phyloP scores from a whole-genome alignment of 1,140 invertebrate species.

The Drosophila bocki region DNA sequence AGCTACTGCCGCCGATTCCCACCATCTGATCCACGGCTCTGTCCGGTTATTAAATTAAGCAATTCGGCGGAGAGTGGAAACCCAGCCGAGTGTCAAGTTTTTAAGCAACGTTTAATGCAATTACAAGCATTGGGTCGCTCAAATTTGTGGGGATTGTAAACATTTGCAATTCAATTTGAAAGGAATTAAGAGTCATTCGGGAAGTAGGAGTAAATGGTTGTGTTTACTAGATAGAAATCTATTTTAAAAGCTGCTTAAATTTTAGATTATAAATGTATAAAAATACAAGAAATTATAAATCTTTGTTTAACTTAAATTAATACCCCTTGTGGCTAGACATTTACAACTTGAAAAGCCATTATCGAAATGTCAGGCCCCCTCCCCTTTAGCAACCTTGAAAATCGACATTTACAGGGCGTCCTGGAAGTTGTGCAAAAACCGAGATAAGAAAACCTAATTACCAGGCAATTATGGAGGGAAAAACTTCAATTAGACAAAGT shows the following conservation, averaged over 20 bases:
- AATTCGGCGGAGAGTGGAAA: conserved; percentile 29
- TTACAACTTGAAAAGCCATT: conserved; percentile 1
- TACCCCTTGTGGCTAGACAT: background rate
- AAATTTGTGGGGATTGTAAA: conserved; percentile 35
- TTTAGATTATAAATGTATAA: background rate
- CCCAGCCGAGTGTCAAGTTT: conserved; percentile 55
- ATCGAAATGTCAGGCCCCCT: background rate
- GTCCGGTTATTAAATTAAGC: conserved; percentile 63
- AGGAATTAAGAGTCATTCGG: conserved; percentile 23
- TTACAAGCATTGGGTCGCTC: conserved; percentile 36
- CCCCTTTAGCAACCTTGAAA: conserved; percentile 29
- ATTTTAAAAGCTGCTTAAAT: background rate
- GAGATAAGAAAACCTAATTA: conserved; percentile 43
- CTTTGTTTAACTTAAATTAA: background rate
- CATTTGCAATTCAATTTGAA: conserved; percentile 59
- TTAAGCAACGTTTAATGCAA: conserved; percentile 45
- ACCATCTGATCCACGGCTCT: conserved; percentile 34
- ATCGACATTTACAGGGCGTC: conserved; percentile 15
- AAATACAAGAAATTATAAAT: background rate
- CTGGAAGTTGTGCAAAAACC: conserved; percentile 18
- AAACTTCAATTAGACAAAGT: conserved; percentile 52
- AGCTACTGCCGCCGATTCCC: conserved; percentile 36
- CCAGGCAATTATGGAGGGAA: conserved; percentile 30
- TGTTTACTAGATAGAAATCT: conserved; percentile 5
- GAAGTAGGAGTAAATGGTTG: conserved; percentile 6